A percentile compares a stretch with the other conserved stretches of the same genome.
Evolutionary conservation across 2,888 invertebrate genomes (phyloP).

Genomic region (Nomada lathburiana): DNA sequence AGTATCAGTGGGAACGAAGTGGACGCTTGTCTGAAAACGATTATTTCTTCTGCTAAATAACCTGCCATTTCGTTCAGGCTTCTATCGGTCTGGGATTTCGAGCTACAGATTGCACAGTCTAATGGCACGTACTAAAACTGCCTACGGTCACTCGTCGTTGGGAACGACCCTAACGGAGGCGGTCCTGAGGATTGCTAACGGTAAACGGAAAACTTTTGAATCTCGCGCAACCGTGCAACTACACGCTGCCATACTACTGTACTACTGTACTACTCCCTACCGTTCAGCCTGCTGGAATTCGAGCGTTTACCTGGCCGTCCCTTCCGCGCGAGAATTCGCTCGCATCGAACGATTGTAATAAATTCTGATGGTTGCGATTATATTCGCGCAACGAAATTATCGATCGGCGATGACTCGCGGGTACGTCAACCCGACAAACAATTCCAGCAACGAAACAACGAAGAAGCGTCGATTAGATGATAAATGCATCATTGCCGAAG

Average conservation of each 20-base stretch:
- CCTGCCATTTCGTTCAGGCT: constrained; percentile 29
- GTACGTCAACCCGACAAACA: neutral
- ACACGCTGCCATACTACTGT: neutral
- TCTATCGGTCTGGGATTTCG: constrained; percentile 43
- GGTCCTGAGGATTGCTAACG: constrained; percentile 61
- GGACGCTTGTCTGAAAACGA: constrained; percentile 31
- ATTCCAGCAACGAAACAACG: neutral
- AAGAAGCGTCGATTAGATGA: constrained; percentile 1
- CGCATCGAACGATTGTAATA: neutral
- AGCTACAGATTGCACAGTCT: constrained; percentile 53
- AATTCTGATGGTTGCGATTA: constrained; percentile 1
- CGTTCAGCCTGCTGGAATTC: neutral
- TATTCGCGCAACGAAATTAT: constrained; percentile 30
- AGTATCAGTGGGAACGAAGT: constrained; percentile 14
- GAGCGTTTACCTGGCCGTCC: constrained; percentile 15
- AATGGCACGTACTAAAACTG: constrained; percentile 61
- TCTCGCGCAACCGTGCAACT: constrained; percentile 45
- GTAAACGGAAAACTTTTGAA: constrained; percentile 68
- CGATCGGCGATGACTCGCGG: neutral
- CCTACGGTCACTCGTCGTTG: constrained; percentile 58
- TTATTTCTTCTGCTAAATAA: constrained; percentile 48
- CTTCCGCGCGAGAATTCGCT: constrained; percentile 19
- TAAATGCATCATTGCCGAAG: constrained; percentile 15
- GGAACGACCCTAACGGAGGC: constrained; percentile 62
- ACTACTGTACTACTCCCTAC: neutral